phyloP scores from a whole-genome alignment of 2,888 invertebrate genomes.

The Chorisops tibialis region DNA sequence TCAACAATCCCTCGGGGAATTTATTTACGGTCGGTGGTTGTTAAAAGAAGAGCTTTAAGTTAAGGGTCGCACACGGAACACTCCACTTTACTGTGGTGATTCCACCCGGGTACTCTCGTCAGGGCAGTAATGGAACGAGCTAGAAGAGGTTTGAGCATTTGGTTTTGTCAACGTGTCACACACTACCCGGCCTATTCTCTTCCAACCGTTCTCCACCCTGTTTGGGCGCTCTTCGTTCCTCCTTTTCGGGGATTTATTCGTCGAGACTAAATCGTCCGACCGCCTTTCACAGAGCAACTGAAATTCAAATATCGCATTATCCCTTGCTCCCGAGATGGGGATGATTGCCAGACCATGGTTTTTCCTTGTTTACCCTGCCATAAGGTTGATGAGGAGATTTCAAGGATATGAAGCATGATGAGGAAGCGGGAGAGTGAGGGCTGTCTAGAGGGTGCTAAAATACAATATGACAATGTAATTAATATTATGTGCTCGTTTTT shows the following conservation, averaged over 20 bases:
- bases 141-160: slow-evolving; percentile 11
- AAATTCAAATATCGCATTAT: slow-evolving; percentile 21
- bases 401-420: not conserved
- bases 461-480: slow-evolving; percentile 31
- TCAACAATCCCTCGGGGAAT: slow-evolving; percentile 18
- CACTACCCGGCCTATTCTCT: not conserved
- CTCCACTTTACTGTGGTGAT: not conserved
- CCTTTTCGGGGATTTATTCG: not conserved
- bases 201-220: not conserved
- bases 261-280: slow-evolving; percentile 10
- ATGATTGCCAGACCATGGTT: not conserved
- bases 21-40: slow-evolving; percentile 24
- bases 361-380: slow-evolving; percentile 2
- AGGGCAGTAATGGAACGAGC: not conserved
- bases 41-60: slow-evolving; percentile 22
- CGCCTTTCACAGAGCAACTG: slow-evolving; percentile 18
- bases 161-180: slow-evolving; percentile 18
- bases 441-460: slow-evolving; percentile 19
- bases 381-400: not conserved
- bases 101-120: too few relatives aligned
- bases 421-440: not conserved
- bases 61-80: not conserved
- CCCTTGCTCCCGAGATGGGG: slow-evolving; percentile 2
- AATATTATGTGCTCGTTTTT: slow-evolving; percentile 30
- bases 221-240: not conserved